Conservation (phyloP, 1,140 invertebrate genomes). For the Drosophila trapezifrons region DNA sequence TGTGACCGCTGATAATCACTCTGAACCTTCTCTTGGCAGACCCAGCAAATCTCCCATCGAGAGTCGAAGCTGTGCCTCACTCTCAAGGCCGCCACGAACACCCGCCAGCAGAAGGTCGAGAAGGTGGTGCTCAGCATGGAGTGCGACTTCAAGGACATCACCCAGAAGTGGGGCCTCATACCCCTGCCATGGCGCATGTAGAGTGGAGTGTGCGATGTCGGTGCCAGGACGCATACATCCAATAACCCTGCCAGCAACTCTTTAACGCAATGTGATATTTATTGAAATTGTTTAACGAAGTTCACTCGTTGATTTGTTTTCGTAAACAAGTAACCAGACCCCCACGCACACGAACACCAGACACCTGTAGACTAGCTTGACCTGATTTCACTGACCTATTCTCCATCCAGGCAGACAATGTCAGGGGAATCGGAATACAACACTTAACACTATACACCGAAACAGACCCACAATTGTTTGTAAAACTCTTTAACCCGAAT, state of each 20-base stretch:
- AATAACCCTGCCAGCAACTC: conserved; percentile 57
- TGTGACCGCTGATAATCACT: not conserved
- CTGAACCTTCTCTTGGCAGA: conserved; percentile 41
- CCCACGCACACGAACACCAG: conserved; percentile 31
- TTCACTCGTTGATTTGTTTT: conserved; percentile 51
- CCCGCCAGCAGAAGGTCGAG: conserved; percentile 59
- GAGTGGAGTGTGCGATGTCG: conserved; percentile 13
- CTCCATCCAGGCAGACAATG: not conserved
- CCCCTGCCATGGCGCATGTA: conserved; percentile 81
- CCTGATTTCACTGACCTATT: not conserved
- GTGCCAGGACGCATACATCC: conserved; percentile 21
- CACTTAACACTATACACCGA: conserved; percentile 33
- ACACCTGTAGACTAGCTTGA: conserved; percentile 13
- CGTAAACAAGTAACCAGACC: conserved; percentile 27
- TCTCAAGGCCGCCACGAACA: conserved; percentile 68
- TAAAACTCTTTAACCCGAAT: conserved; percentile 55
- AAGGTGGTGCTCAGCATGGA: conserved; percentile 76
- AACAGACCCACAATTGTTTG: conserved; percentile 75
- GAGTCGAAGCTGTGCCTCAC: conserved; percentile 75
- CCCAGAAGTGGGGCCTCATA: conserved; percentile 82
- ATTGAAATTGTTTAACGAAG: conserved; percentile 73
- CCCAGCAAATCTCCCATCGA: conserved; percentile 79
- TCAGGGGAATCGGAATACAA: not conserved
- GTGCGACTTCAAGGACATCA: conserved; percentile 76
- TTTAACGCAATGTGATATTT: conserved; percentile 79